phyloP scores from a whole-genome alignment of 2,888 invertebrate species.

The Acanthopleura granulata region DNA sequence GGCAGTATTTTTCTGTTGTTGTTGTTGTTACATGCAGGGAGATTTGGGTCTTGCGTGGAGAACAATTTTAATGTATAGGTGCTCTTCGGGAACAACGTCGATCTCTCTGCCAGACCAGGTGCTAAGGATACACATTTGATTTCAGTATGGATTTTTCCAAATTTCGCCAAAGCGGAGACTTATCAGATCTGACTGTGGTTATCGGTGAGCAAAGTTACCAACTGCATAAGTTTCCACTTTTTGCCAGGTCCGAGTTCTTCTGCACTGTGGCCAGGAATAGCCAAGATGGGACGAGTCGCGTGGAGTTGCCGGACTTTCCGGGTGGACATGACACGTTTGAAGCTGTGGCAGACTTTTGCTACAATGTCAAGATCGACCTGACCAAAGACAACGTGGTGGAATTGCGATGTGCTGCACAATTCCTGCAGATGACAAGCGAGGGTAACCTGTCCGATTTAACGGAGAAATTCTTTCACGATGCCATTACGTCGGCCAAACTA shows the following conservation, averaged over 20 bases:
- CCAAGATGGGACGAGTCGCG: slow-evolving; percentile 26
- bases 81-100: too few species aligned
- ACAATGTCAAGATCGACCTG: slow-evolving; percentile 61
- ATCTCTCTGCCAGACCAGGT: too few species aligned
- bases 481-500: slow-evolving; percentile 59
- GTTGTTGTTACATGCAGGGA: too few species aligned
- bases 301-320: slow-evolving; percentile 63
- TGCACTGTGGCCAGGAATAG: slow-evolving; percentile 51
- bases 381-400: slow-evolving; percentile 59
- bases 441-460: slow-evolving; percentile 59
- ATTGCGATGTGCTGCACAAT: slow-evolving; percentile 64
- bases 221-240: slow-evolving; percentile 68
- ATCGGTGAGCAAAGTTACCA: slow-evolving; percentile 59
- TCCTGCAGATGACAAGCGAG: slow-evolving; percentile 60
- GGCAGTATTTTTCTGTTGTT: too few species aligned
- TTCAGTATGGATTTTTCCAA: slow-evolving; percentile 63
- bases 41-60: too few species aligned
- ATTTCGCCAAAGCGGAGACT: slow-evolving; percentile 62
- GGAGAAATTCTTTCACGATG: slow-evolving; percentile 60
- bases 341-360: slow-evolving; percentile 67
- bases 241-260: slow-evolving; percentile 66
- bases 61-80: too few species aligned
- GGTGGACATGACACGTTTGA: slow-evolving; percentile 64
- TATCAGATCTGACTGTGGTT: slow-evolving; percentile 65
- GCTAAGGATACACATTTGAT: too few species aligned